Evolutionary conservation across 2,888 invertebrate genomes (phyloP).

Genomic region (Bhutanitis thaidina): DNA sequence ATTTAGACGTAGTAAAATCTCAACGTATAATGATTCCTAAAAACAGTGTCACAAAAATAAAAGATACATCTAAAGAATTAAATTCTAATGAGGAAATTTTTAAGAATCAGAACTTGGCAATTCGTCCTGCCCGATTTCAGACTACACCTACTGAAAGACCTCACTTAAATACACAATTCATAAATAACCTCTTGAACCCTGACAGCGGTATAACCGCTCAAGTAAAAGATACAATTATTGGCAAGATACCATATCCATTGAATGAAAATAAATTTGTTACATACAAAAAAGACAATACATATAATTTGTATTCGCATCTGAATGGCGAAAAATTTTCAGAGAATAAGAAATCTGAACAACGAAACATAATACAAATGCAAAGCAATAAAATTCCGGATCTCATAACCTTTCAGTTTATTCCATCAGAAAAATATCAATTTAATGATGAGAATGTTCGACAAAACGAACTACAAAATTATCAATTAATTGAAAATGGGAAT

Average conservation of each 20-base stretch:
- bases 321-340: constrained; percentile 33
- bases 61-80: constrained; percentile 31
- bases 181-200: constrained; percentile 43
- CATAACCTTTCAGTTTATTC: constrained; percentile 15
- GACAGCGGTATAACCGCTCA: constrained; percentile 63
- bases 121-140: constrained; percentile 29
- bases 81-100: constrained; percentile 51
- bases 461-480: constrained; percentile 2
- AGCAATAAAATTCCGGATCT: constrained; percentile 27
- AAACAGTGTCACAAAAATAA: constrained; percentile 31
- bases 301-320: constrained; percentile 58
- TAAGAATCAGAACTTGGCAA: constrained; percentile 38
- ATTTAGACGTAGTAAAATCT: constrained; percentile 31
- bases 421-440: neutral
- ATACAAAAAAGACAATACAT: constrained; percentile 66
- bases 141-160: constrained; percentile 35
- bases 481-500: constrained; percentile 4
- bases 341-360: constrained; percentile 17
- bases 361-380: constrained; percentile 32
- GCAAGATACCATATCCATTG: constrained; percentile 61
- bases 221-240: constrained; percentile 61
- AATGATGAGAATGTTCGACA: neutral
- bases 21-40: constrained; percentile 23
- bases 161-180: constrained; percentile 34
- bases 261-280: constrained; percentile 60